Evolutionary conservation across 1,140 invertebrate genomes (phyloP), one percentile per base, ranked within the genome.

Genomic region (Melipona quadrifasciata): DNA sequence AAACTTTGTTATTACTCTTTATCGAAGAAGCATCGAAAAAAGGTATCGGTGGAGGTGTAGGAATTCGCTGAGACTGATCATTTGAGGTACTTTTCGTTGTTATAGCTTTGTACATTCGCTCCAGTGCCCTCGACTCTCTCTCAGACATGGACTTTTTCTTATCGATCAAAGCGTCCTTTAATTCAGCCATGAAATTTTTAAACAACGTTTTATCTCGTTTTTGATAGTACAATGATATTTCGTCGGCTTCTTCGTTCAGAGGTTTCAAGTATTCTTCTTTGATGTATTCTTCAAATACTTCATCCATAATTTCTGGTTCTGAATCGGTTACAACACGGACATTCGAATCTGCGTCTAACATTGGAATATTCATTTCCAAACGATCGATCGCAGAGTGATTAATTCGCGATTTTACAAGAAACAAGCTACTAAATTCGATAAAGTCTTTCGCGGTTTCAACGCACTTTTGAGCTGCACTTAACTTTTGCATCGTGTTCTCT

Each of bases 251-350:
- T 55, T 93, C 91, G 61, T 75, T 88, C 31, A 92, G 80, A 27
- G 94, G 88, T 31, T 93, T 92, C 16, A 93, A 73, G 87, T 94
- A 93, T 80, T 94, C 93, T 71, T 94, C 92, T 74, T 90, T 94
- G 12, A 95, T 95, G 73, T 94, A 94, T 51, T 94, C 94, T 84
- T 95, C 94, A 78, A 94, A 95, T 8, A 95, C 93, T 85, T 95
- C 94, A 78, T 95, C 94, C n/a, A 93, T 73, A 80, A 94, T 93
- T 86, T 92, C 86, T n/a, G 88, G 88, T 71, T 93, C 90, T 16
- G 87, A 86, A 84, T 95, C 89, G 39, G 87, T 67, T 21, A 90
- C 34, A 64, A 93, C n/a, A 51, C 85, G 76, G 39, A 87, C 58
- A 51, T 92, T 61, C 6, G 53, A 14, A 73, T 83, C 78, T 21